Evolutionary conservation across 2,113 vertebrate genomes (phyloP).

Genomic region (Terrapene triunguis): DNA sequence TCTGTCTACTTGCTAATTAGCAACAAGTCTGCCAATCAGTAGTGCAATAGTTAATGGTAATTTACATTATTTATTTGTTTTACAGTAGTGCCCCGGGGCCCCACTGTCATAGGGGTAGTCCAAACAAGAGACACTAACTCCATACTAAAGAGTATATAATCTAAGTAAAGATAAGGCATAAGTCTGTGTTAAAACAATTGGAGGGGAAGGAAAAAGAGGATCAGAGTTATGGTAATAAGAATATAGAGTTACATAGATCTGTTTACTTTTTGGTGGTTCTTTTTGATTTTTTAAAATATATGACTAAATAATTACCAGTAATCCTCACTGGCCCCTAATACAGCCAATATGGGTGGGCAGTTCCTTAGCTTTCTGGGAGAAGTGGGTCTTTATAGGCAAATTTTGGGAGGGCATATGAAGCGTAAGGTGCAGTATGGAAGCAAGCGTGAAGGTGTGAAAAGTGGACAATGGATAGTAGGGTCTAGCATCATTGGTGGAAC

Average conservation of each 20-base stretch:
- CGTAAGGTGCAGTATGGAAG: neutral
- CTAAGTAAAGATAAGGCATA: neutral
- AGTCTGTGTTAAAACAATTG: neutral
- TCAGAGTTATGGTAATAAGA: neutral
- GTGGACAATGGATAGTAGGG: neutral
- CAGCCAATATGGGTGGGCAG: rapidly evolving
- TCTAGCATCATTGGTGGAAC: neutral
- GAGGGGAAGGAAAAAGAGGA: neutral
- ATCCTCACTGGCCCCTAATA: too few species aligned
- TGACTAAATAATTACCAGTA: too few species aligned
- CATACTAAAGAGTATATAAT: rapidly evolving
- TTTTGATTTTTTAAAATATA: too few species aligned
- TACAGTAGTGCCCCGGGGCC: neutral
- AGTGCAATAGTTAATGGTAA: neutral
- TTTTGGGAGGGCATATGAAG: neutral
- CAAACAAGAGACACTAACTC: neutral
- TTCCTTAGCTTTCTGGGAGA: neutral
- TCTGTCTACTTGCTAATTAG: neutral
- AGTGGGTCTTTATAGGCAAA: neutral
- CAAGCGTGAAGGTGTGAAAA: neutral
- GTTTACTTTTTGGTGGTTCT: too few species aligned
- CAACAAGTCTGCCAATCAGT: neutral
- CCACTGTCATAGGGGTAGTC: too few species aligned
- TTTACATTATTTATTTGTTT: neutral
- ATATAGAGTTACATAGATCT: too few species aligned